A percentile compares a stretch with the other conserved stretches of the same genome.
phyloP scores from a whole-genome alignment of 2,797 vertebrate species.

The Aldrovandia affinis region DNA sequence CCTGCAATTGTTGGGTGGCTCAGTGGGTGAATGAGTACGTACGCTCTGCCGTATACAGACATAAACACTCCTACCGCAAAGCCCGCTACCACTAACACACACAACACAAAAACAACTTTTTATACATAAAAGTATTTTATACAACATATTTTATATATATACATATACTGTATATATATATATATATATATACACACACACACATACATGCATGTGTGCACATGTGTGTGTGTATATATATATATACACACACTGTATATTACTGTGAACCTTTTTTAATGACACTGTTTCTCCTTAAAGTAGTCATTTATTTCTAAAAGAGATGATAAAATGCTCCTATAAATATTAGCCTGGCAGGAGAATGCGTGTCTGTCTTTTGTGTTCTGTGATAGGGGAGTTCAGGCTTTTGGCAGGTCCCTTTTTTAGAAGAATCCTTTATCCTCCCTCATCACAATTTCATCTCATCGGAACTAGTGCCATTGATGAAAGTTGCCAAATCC shows the following conservation, averaged over 20 bases:
- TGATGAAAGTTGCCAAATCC: conserved; percentile 64
- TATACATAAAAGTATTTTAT: no score
- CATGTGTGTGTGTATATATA: no score
- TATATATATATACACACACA: no score
- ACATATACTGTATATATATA: no score
- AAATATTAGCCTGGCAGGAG: background rate
- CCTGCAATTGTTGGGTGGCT: conserved; percentile 51
- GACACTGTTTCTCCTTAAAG: no score
- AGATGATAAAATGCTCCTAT: no score
- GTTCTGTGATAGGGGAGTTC: background rate
- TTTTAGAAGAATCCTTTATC: conserved; percentile 4
- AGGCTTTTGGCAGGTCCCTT: background rate
- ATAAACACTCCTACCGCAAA: conserved; percentile 43
- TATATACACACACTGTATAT: no score
- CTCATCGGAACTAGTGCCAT: conserved; percentile 61
- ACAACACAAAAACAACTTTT: background rate
- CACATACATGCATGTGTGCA: no score
- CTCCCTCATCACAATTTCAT: conserved; percentile 65
- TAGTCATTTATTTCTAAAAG: no score
- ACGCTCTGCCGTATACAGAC: conserved; percentile 39
- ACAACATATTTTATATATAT: no score
- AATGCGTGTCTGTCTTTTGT: background rate
- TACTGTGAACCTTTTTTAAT: no score
- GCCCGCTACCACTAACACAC: no score
- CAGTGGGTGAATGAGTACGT: background rate